These are phyloP conservation scores for Clarias batrachus DNA, from an alignment of 2,113 vertebrate species.

Conservation along the genomic window DNA sequence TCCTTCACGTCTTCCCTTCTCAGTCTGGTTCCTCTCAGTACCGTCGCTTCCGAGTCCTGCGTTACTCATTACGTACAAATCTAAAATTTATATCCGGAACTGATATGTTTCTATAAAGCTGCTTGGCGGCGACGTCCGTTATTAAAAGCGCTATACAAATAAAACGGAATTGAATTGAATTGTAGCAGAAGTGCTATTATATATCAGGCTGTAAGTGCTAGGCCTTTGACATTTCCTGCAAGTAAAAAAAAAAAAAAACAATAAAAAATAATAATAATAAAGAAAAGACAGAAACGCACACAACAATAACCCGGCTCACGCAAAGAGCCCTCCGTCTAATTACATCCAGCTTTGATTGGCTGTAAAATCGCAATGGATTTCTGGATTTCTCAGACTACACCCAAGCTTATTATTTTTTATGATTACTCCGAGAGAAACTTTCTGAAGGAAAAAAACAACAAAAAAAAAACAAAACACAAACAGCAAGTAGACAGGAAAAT, in stretches of 20 bases:
- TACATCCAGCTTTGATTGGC: conserved; percentile 16
- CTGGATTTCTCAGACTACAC: conserved; percentile 8
- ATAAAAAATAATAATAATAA: background rate
- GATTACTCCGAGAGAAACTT: conserved; percentile 67
- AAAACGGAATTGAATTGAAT: too few relatives aligned
- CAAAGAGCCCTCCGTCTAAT: background rate
- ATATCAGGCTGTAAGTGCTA: background rate
- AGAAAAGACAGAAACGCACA: background rate
- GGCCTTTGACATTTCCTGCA: conserved; percentile 4
- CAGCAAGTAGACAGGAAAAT: conserved; percentile 65
- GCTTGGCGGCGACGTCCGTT: too few relatives aligned
- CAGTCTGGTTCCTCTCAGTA: too few relatives aligned
- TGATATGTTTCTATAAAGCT: too few relatives aligned
- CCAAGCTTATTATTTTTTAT: conserved; percentile 49
- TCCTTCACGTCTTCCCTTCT: too few relatives aligned
- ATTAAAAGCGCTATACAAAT: too few relatives aligned
- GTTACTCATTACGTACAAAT: too few relatives aligned
- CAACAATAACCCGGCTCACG: background rate
- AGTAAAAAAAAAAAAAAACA: conserved; percentile 26
- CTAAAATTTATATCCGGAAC: too few relatives aligned
- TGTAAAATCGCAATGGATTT: conserved; percentile 26
- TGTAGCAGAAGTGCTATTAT: background rate
- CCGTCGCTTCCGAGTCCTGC: too few relatives aligned
- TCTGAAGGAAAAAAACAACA: conserved; percentile 59
- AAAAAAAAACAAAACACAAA: conserved; percentile 58